Evolutionary conservation across 1,140 invertebrate genomes (phyloP), one percentile per base, ranked within the genome.

Genomic region (Asbolus verrucosus): DNA sequence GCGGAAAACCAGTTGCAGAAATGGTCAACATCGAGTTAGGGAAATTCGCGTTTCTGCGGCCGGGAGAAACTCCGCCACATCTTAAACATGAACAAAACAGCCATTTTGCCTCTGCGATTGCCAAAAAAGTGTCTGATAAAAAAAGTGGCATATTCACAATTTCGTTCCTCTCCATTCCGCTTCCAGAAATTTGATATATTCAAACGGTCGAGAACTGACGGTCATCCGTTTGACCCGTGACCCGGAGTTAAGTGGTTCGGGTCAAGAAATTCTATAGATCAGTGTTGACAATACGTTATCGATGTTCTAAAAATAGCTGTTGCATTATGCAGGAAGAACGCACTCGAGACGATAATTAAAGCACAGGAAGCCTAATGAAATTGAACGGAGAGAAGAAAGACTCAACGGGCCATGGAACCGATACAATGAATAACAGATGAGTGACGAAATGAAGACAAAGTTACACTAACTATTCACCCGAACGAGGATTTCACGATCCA

Each of bases 361-460:
- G 11, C 43, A 46, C 30, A 8, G 15, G 30, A 62, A 62, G 16
- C 60, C 67, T 76, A 76, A 76, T 76, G 74, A 63, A 74, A 76
- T 76, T 74, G 63, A 69, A 59, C 65, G 66, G 24, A 27, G 24
- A 19, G 39, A 14, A 24, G 46, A 75, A 73, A 46, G 69, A 70
- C 71, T 30, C 65, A 62, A 27, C 41, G 59, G 60, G 5, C 36
- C 67, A 36, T 61, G 46, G 70, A 76, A 72, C 74, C 74, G 73
- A 77, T 77, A 77, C 76, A 77, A 77, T 77, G 76, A 77, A 77
- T 77, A 77, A 77, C 74, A 75, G 74, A 77, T 77, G 76, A 77
- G 71, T 71, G 76, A 69, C 73, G 68, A 71, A 76, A 76, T 68
- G 71, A 67, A 76, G 76, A 75, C 74, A 75, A 76, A 74, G 70